Evolutionary conservation across 2,113 vertebrate species (phyloP).

Genomic region (Delphinus delphis): DNA sequence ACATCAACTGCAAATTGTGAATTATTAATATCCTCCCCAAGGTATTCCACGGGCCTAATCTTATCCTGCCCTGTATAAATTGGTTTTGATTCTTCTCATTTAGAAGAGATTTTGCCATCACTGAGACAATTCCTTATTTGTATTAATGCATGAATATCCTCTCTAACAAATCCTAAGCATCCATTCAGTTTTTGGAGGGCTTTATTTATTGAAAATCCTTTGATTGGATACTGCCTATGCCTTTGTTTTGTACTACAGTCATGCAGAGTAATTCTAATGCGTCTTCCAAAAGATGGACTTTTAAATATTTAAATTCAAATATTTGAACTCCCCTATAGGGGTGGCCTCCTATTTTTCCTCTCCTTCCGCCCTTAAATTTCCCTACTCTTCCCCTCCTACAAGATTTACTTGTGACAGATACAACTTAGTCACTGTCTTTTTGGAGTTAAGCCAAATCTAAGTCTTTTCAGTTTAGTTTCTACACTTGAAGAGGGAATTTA

Average conservation of each 20-base stretch:
- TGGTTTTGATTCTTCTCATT: conserved; percentile 59
- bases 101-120: neutral
- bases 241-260: conserved; percentile 28
- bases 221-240: neutral
- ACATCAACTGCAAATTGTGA: conserved; percentile 44
- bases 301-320: conserved; percentile 50
- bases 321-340: neutral
- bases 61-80: conserved; percentile 29
- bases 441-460: conserved; percentile 29
- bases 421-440: neutral
- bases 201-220: neutral
- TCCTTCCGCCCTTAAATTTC: neutral
- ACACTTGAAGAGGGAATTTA: neutral
- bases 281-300: neutral
- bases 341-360: neutral
- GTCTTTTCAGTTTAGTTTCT: conserved; percentile 22
- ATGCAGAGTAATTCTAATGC: conserved; percentile 33
- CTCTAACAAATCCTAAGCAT: neutral
- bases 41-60: conserved; percentile 31
- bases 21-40: conserved; percentile 57
- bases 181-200: neutral
- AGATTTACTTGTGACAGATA: neutral
- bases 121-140: neutral
- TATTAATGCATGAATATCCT: neutral
- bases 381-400: neutral